A percentile compares a stretch with the other conserved stretches of the same genome.
phyloP scores from a whole-genome alignment of 30 jellyfish, hydroid and myxozoan species.

The Chrysaora quinquecirrha region DNA sequence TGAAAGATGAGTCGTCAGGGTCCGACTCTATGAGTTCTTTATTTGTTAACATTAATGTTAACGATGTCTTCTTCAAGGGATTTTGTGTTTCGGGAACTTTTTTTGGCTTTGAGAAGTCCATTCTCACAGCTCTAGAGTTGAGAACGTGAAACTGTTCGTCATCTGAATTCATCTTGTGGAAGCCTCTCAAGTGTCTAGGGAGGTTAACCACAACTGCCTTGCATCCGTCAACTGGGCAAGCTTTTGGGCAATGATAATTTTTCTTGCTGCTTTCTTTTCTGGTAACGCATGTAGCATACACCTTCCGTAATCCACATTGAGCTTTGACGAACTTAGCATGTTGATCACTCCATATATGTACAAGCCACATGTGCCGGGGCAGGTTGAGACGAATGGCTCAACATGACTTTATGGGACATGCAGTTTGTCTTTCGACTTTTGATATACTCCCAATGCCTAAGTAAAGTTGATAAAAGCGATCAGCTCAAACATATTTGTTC shows the following conservation, averaged over 20 bases:
- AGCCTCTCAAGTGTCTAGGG: slow-evolving; percentile 37
- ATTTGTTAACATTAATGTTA: slow-evolving; percentile 14
- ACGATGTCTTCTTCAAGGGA: slow-evolving; percentile 11
- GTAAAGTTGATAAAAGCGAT: too few relatives aligned
- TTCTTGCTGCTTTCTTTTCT: slow-evolving; percentile 9
- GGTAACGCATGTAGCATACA: background rate
- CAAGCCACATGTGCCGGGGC: too few relatives aligned
- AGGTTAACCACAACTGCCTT: slow-evolving; percentile 27
- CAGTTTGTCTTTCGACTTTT: too few relatives aligned
- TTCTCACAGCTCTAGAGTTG: slow-evolving; percentile 23
- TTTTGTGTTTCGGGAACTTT: too few relatives aligned
- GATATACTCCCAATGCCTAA: too few relatives aligned
- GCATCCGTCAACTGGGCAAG: slow-evolving; percentile 55
- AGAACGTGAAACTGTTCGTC: slow-evolving; percentile 9
- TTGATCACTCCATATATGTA: slow-evolving; percentile 34
- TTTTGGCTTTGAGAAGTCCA: slow-evolving; percentile 9
- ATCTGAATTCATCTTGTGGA: slow-evolving; percentile 29
- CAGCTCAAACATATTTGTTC: too few relatives aligned
- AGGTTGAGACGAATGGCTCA: too few relatives aligned
- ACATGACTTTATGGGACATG: too few relatives aligned
- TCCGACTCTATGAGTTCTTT: slow-evolving; percentile 26
- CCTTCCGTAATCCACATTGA: slow-evolving; percentile 27
- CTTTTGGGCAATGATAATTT: slow-evolving; percentile 14
- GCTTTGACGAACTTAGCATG: slow-evolving; percentile 45
- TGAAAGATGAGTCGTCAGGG: slow-evolving; percentile 38